phyloP scores from a whole-genome alignment of 2,797 vertebrate genomes.

The Botia kubotai region DNA sequence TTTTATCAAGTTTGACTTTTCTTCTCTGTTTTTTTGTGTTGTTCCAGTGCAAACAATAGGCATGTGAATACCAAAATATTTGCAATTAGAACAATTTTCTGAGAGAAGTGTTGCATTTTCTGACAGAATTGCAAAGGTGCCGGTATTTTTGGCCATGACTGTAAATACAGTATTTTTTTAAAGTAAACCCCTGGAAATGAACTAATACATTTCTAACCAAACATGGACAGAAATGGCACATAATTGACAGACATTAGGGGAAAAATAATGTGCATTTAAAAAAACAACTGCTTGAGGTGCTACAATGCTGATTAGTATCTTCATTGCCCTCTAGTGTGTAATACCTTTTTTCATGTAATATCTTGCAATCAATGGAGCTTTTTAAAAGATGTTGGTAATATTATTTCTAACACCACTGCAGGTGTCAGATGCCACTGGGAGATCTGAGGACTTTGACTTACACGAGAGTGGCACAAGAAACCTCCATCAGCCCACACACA shows the following conservation, averaged over 20 bases:
- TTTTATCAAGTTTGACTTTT: too few species aligned
- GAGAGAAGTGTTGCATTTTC: too few species aligned
- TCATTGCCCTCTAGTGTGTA: not conserved
- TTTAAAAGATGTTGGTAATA: not conserved
- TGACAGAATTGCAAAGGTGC: too few species aligned
- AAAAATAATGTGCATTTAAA: too few species aligned
- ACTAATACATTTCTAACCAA: not conserved
- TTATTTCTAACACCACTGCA: conserved; percentile 51
- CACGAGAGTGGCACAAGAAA: conserved; percentile 62
- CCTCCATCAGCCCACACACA: conserved; percentile 64
- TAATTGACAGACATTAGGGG: not conserved
- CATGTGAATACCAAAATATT: too few species aligned
- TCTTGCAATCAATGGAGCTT: not conserved
- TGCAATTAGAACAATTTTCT: too few species aligned
- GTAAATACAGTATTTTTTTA: not conserved
- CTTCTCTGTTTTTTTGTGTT: too few species aligned
- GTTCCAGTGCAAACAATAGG: too few species aligned
- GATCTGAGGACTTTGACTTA: conserved; percentile 60
- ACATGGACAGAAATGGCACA: not conserved
- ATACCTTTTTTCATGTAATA: conserved; percentile 1
- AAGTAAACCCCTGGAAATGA: not conserved
- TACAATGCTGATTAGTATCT: not conserved
- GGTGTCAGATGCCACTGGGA: conserved; percentile 71
- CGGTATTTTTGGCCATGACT: too few species aligned
- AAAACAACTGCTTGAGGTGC: not conserved